Evolutionary conservation across 2,797 vertebrate species (phyloP).

Genomic region (Rhynchonycteris naso): DNA sequence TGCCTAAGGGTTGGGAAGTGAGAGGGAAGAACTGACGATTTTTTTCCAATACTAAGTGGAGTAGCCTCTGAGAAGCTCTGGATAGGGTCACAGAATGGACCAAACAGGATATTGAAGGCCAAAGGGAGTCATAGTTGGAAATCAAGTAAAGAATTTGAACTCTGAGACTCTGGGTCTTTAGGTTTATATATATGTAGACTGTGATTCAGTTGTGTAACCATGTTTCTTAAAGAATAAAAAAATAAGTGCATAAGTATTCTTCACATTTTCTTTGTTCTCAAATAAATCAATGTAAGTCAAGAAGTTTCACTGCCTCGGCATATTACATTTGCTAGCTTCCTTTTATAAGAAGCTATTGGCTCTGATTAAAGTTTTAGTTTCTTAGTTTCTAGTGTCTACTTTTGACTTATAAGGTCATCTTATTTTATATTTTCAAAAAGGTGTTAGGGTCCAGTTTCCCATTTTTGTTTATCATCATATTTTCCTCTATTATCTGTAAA

Average conservation of each 20-base stretch:
- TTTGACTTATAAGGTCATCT: slow-evolving; percentile 1
- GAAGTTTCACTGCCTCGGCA: neutral
- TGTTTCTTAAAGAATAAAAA: neutral
- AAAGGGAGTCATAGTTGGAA: neutral
- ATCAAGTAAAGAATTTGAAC: slow-evolving; percentile 39
- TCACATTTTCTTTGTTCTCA: neutral
- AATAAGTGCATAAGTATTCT: neutral
- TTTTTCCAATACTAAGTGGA: neutral
- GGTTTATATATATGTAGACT: neutral
- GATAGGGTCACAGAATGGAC: neutral
- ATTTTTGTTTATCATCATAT: neutral
- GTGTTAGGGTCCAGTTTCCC: neutral
- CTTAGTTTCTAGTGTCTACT: neutral
- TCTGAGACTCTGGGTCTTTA: neutral
- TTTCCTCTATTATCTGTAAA: neutral
- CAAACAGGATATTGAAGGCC: neutral
- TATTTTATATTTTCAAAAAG: slow-evolving; percentile 7
- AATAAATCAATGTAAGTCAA: neutral
- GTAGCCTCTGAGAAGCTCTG: neutral
- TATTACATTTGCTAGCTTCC: neutral
- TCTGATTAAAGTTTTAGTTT: slow-evolving; percentile 2
- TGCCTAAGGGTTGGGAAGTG: neutral
- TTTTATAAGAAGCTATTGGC: neutral
- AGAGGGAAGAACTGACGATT: neutral
- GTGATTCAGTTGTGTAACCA: neutral